These are phyloP conservation scores for Montipora capricornis DNA, from an alignment of 64 coral and sea anemone genomes.

Conservation along the genomic window DNA sequence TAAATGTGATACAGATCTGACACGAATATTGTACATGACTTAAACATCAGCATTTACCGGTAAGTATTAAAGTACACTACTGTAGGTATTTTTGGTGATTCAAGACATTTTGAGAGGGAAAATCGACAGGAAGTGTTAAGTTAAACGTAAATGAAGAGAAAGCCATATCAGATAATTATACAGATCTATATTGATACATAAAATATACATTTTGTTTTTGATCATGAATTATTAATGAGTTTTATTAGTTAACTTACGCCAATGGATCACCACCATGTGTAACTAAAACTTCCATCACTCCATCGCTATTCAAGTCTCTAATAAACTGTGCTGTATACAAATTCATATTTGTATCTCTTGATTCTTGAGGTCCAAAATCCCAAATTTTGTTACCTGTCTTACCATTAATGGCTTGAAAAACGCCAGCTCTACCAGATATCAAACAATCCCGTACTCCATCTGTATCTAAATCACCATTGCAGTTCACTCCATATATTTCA, in stretches of 20 bases:
- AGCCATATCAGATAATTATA: no score
- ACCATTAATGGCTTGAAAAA: constrained; percentile 89
- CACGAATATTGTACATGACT: no score
- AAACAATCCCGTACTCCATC: constrained; percentile 92
- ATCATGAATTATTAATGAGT: no score
- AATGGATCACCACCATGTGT: constrained; percentile 98
- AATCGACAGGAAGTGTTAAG: no score
- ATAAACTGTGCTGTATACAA: constrained; percentile 97
- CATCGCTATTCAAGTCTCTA: constrained; percentile 93
- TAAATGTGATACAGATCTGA: no score
- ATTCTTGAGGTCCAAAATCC: constrained; percentile 85
- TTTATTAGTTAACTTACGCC: constrained; percentile 67
- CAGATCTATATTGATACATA: no score
- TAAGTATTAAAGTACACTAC: no score
- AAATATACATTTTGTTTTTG: no score
- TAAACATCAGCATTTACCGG: no score
- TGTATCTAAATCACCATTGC: constrained; percentile 92
- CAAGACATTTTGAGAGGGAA: no score
- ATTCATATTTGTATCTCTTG: constrained; percentile 86
- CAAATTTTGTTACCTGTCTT: constrained; percentile 82
- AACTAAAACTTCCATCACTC: constrained; percentile 81
- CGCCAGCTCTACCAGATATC: constrained; percentile 88
- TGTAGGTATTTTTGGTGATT: no score
- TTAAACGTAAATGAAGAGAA: no score
- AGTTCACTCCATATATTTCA: constrained; percentile 96